Evolutionary conservation across 2,113 vertebrate species (phyloP), one percentile per base, ranked within the genome.

Genomic region (Ursus arctos): DNA sequence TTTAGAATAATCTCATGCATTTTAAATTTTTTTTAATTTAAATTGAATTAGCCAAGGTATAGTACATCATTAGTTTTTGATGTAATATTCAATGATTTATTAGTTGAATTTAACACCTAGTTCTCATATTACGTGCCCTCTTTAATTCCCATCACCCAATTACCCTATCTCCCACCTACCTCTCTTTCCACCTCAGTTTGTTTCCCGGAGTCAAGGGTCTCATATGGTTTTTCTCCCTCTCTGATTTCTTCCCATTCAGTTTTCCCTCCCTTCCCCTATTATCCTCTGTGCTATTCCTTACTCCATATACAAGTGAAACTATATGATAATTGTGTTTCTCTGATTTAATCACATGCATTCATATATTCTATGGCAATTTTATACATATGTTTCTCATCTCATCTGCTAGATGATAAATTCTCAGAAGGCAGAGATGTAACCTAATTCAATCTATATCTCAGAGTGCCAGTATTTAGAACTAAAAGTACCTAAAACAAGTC

Each of bases 371-470:
- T 63, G 79, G 33, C 31, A 88, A 96, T 91, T 88, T 51, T 43
- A 72, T 61, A 26, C 4, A 43, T 86, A 59, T 65, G 6, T 77
- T 57, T 81, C 36, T 89, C 18, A 80, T 72, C 19, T 92, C n/a
- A 55, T 24, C 18, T 13, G 28, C 15, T 55, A 7, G 21, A 67
- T 81, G 72, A 88, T 77, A 57, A 49, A 88, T 88, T 57, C 22
- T 40, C 82, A 74, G 67, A 92, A 9, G 59, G 36, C 8, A 92
- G 15, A 31, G 33, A 51, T 53, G 24, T 26, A 43, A 47, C 53
- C 19, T 93, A 85, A 93, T 88, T 91, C 57, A 96, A 47, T 69
- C 26, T 65, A 3, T 93, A 9, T 81, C 36, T 88, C 71, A 57
- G 21, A 96, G 14, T 57, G 51, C 53, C 33, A n/a, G n/a, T 55